These are phyloP conservation scores for Myotis daubentonii DNA, from an alignment of 2,797 vertebrate genomes.

Conservation along the genomic window DNA sequence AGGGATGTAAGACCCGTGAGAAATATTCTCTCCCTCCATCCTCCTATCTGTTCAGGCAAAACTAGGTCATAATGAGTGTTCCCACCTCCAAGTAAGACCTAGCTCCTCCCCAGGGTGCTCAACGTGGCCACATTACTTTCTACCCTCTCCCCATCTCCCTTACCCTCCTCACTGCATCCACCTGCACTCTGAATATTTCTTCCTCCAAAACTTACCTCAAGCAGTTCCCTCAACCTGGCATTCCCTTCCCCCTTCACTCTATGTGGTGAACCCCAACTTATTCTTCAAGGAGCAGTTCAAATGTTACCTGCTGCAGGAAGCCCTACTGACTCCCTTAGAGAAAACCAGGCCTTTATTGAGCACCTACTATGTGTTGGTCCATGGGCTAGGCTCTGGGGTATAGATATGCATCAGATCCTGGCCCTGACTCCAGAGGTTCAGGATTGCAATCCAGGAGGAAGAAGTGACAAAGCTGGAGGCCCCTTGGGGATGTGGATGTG, in stretches of 20 bases:
- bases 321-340: not conserved
- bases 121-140: not conserved
- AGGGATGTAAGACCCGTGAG: not conserved
- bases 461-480: not conserved
- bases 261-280: not conserved
- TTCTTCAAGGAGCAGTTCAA: not conserved
- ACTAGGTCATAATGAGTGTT: not conserved
- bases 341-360: not conserved
- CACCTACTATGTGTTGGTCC: not conserved
- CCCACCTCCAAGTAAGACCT: not conserved
- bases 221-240: not conserved
- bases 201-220: not conserved
- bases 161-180: not conserved
- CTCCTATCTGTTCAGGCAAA: not conserved
- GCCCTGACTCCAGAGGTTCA: not conserved
- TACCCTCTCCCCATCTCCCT: fast-evolving
- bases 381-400: not conserved
- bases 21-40: not conserved
- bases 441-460: not conserved
- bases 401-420: not conserved
- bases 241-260: not conserved
- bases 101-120: not conserved
- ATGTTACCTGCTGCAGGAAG: not conserved
- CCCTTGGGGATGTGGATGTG: not conserved
- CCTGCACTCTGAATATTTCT: not conserved